These are phyloP conservation scores for Dolichopus griseipennis DNA, from an alignment of 2,888 invertebrate genomes.

Conservation along the genomic window DNA sequence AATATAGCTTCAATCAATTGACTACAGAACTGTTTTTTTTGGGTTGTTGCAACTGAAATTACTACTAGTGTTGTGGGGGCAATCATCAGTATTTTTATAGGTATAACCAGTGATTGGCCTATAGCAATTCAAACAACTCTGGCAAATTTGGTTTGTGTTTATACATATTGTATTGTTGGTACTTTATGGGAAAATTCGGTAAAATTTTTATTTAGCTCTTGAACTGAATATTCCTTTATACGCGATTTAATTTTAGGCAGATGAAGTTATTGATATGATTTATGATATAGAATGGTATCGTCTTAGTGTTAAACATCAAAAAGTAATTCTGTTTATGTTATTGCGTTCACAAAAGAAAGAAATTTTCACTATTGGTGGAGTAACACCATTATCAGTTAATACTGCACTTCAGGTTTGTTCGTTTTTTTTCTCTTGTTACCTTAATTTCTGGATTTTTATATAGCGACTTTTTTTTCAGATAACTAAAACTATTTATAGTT, in stretches of 20 bases:
- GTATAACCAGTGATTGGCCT: background rate
- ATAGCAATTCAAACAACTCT: background rate
- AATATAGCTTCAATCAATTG: too few relatives aligned
- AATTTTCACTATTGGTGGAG: background rate
- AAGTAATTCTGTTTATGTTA: constrained; percentile 2
- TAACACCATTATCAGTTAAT: constrained; percentile 9
- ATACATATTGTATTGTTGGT: background rate
- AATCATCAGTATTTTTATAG: background rate
- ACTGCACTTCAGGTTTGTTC: constrained; percentile 10
- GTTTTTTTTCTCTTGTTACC: background rate
- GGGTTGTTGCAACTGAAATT: background rate
- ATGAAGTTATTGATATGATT: background rate
- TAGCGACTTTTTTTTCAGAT: background rate
- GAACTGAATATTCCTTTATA: background rate
- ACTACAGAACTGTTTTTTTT: background rate
- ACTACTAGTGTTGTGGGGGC: background rate
- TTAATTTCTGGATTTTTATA: background rate
- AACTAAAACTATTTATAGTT: constrained; percentile 12
- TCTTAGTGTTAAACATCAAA: background rate
- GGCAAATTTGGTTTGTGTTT: background rate
- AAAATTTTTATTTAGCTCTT: background rate
- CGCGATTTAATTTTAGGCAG: background rate
- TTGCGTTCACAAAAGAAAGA: background rate
- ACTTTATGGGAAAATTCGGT: background rate
- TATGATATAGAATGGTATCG: constrained; percentile 10